Base-by-base conservation (phyloP, 1,140 invertebrate species). In the Danaus melanippus region DNA sequence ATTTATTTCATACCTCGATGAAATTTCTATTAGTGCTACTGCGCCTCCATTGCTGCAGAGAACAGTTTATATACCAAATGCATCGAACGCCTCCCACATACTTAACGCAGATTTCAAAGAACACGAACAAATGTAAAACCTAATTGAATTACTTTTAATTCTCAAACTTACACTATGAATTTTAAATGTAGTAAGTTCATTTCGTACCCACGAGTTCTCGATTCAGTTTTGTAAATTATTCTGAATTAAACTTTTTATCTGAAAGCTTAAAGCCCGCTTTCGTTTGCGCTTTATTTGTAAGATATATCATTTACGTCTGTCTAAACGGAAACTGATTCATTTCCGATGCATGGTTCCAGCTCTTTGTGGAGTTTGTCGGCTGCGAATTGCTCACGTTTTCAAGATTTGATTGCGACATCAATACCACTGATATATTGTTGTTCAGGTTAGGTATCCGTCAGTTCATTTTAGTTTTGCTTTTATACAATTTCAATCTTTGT, bases 301-400 rank as follows among this genome's bases (percentile, higher is more conserved):
- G 74, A 81, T 85, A 76, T 83, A 81, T 82, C 78, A 79, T 79
- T 84, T 83, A 64, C 62, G 58, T 67, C 68, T 79, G 66, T 73
- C 67, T 62, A 70, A 81, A 76, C 80, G 78, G 79, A 82, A 81
- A 82, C 81, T 84, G 81, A 86, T 84, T 86, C 81, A 86, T 86
- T 86, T 86, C 79, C 81, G 84, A 84, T 84, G 84, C 81, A 84
- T 74, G 79, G 78, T 84, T 76, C 76, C 71, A 76, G 78, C 79
- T 81, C 79, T 86, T 84, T 84, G 78, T 84, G 71, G 65, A 76
- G 77, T 79, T 79, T 74, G 81, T 76, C 78, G 78, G 71, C 68
- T 69, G 76, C 69, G 75, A 84, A 86, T 79, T 81, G 79, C 79
- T 78, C 77, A 80, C 78, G 78, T 82, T 84, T 83, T 77, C 74